These are phyloP conservation scores for Pelecanus crispus DNA, from an alignment of 2,113 vertebrate genomes.

Conservation along the genomic window DNA sequence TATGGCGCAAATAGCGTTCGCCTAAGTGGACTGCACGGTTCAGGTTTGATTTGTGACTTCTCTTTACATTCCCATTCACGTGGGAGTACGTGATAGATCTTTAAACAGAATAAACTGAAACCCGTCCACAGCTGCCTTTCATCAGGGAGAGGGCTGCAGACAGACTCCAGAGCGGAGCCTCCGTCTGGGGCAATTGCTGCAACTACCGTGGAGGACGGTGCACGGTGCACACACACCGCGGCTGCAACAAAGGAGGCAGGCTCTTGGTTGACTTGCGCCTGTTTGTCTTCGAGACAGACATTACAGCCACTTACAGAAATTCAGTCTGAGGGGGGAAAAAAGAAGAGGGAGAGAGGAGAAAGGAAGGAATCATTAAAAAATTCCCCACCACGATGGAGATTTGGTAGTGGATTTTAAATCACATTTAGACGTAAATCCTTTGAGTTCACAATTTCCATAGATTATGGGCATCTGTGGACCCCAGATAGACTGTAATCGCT, in stretches of 20 bases:
- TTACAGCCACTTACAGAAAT: background rate
- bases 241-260: background rate
- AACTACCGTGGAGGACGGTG: conserved; percentile 14
- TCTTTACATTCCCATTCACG: conserved; percentile 47
- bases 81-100: conserved; percentile 57
- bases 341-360: background rate
- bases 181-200: background rate
- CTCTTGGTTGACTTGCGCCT: background rate
- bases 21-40: conserved; percentile 35
- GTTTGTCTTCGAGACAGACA: background rate
- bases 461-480: conserved; percentile 67
- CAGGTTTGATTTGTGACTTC: conserved; percentile 64
- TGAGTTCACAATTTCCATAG: conserved; percentile 55
- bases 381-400: background rate
- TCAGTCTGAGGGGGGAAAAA: background rate
- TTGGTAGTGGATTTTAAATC: conserved; percentile 54
- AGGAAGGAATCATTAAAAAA: background rate
- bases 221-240: background rate
- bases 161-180: background rate
- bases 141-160: conserved; percentile 54
- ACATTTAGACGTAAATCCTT: conserved; percentile 61
- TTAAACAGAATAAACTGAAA: conserved; percentile 45
- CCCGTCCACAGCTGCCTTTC: conserved; percentile 66
- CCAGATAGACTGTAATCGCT: conserved; percentile 62
- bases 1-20: conserved; percentile 48